These are phyloP conservation scores for Pyrocephalus nanus DNA, from an alignment of 2,797 vertebrate species.

Conservation along the genomic window DNA sequence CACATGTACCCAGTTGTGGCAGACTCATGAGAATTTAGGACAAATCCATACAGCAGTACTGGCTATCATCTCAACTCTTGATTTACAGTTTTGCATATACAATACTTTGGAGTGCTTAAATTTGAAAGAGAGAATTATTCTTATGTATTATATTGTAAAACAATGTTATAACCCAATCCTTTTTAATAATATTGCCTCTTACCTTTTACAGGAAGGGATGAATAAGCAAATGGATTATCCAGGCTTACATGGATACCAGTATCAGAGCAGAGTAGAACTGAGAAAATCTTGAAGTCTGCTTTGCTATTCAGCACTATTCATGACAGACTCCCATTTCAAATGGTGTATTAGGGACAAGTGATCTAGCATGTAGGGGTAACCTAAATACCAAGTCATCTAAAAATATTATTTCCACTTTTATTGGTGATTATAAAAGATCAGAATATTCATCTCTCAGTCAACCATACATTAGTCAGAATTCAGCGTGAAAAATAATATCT, in stretches of 20 bases:
- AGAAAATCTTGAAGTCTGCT: neutral
- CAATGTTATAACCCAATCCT: neutral
- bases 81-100: neutral
- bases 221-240: neutral
- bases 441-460: neutral
- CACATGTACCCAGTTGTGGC: neutral
- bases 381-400: neutral
- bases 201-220: neutral
- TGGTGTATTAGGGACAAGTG: neutral
- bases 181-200: neutral
- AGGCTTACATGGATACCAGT: neutral
- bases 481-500: neutral
- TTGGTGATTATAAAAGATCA: neutral
- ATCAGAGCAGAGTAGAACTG: neutral
- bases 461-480: neutral
- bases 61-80: neutral
- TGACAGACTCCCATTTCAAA: neutral
- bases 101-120: neutral
- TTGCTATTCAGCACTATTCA: neutral
- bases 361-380: neutral
- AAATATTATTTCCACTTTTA: neutral
- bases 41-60: neutral
- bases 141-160: neutral
- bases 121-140: neutral
- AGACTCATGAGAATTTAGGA: neutral